A percentile compares a stretch with the other conserved stretches of the same genome.
Conservation (phyloP, 2,888 invertebrate species). For the Clitarchus hookeri region DNA sequence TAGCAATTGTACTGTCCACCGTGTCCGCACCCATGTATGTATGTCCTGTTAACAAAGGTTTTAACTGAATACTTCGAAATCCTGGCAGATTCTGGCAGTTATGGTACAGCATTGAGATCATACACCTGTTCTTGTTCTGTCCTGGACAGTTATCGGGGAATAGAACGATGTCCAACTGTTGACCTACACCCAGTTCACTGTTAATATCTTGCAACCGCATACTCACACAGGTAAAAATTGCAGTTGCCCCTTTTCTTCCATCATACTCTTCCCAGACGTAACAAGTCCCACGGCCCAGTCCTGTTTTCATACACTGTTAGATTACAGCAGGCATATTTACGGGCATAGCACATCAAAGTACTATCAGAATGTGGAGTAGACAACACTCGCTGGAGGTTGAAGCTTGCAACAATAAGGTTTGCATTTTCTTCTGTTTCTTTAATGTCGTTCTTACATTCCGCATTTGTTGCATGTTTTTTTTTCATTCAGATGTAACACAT, state of each 20-base stretch:
- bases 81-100: not conserved
- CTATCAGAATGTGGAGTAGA: too few relatives aligned
- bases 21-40: constrained; percentile 12
- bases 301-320: constrained; percentile 22
- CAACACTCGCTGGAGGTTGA: constrained; percentile 8
- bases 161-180: too few relatives aligned
- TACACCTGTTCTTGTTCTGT: constrained; percentile 18
- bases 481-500: not conserved
- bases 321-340: constrained; percentile 1
- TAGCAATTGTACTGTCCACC: constrained; percentile 12
- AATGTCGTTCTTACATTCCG: too few relatives aligned
- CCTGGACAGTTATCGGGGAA: constrained; percentile 7
- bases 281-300: not conserved
- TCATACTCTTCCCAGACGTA: too few relatives aligned
- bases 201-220: not conserved
- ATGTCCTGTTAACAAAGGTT: constrained; percentile 1
- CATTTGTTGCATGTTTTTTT: not conserved
- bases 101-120: constrained; percentile 17
- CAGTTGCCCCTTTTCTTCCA: not conserved
- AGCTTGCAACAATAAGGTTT: not conserved
- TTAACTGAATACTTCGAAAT: not conserved
- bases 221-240: not conserved
- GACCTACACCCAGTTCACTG: too few relatives aligned
- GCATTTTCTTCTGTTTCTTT: not conserved
- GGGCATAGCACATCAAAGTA: too few relatives aligned